These are phyloP conservation scores for Pocillopora grandis DNA, from an alignment of 92 coral and sea anemone genomes.

Conservation along the genomic window DNA sequence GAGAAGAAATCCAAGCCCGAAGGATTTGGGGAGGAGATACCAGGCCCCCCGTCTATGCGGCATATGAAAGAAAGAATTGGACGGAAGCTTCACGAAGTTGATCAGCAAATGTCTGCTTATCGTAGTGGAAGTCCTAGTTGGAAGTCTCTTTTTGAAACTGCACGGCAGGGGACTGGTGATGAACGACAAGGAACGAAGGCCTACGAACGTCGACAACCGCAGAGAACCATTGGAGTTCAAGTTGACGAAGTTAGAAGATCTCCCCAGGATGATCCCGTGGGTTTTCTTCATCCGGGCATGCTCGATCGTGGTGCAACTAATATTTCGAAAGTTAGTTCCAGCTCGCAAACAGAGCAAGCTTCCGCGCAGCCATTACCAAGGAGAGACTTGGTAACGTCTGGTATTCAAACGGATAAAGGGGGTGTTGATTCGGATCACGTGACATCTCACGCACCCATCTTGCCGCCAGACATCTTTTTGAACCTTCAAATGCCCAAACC, in stretches of 20 bases:
- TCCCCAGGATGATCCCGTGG: slow-evolving; percentile 2
- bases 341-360: slow-evolving; percentile 38
- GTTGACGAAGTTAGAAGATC: slow-evolving; percentile 33
- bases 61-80: slow-evolving; percentile 24
- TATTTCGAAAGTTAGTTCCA: slow-evolving; percentile 30
- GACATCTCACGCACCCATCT: slow-evolving; percentile 48
- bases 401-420: slow-evolving; percentile 33
- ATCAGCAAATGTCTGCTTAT: slow-evolving; percentile 16
- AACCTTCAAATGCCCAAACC: slow-evolving; percentile 62
- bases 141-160: not conserved
- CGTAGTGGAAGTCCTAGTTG: slow-evolving; percentile 5
- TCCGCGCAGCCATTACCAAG: not conserved
- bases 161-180: not conserved
- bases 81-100: slow-evolving; percentile 29
- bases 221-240: slow-evolving; percentile 61
- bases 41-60: slow-evolving; percentile 39
- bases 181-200: not conserved
- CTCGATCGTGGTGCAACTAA: not conserved
- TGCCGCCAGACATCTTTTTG: slow-evolving; percentile 86
- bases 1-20: not conserved
- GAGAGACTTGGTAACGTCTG: slow-evolving; percentile 23
- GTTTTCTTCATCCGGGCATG: not conserved
- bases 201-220: slow-evolving; percentile 33
- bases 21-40: slow-evolving; percentile 2
- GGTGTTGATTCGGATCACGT: slow-evolving; percentile 17